These are phyloP conservation scores for Cinara cedri DNA, from an alignment of 2,888 invertebrate species.

Conservation along the genomic window DNA sequence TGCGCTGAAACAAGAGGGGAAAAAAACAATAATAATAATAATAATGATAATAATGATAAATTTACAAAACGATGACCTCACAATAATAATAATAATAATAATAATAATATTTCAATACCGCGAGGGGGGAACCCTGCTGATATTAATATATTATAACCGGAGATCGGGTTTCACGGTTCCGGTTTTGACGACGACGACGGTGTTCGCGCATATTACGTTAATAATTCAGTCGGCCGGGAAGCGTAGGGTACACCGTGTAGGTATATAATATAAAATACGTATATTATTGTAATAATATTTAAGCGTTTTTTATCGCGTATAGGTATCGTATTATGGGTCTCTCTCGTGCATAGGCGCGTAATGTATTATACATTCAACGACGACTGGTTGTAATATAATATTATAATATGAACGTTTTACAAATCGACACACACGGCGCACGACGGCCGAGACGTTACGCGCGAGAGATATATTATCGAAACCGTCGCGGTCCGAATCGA, in stretches of 20 bases:
- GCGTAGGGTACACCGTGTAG: too few relatives aligned
- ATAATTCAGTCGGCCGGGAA: background rate
- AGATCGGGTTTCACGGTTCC: conserved; percentile 43
- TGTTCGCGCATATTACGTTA: conserved; percentile 6
- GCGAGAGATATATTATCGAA: too few relatives aligned
- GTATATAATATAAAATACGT: too few relatives aligned
- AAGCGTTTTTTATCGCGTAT: too few relatives aligned
- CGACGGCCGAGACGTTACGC: too few relatives aligned
- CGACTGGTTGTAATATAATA: background rate
- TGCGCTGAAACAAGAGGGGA: conserved; percentile 64
- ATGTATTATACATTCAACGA: background rate
- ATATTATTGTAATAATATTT: too few relatives aligned
- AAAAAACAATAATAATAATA: conserved; percentile 25
- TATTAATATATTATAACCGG: background rate
- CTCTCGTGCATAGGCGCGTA: too few relatives aligned
- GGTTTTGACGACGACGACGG: background rate
- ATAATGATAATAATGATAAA: conserved; percentile 25
- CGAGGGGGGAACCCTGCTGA: conserved; percentile 30
- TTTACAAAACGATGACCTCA: conserved; percentile 39
- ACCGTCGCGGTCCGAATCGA: too few relatives aligned
- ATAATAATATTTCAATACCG: background rate
- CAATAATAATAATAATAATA: background rate
- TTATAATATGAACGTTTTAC: too few relatives aligned
- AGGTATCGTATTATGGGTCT: too few relatives aligned
- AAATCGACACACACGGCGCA: too few relatives aligned